Conservation (phyloP, 2,888 invertebrate genomes). For the Volucella zonaria region DNA sequence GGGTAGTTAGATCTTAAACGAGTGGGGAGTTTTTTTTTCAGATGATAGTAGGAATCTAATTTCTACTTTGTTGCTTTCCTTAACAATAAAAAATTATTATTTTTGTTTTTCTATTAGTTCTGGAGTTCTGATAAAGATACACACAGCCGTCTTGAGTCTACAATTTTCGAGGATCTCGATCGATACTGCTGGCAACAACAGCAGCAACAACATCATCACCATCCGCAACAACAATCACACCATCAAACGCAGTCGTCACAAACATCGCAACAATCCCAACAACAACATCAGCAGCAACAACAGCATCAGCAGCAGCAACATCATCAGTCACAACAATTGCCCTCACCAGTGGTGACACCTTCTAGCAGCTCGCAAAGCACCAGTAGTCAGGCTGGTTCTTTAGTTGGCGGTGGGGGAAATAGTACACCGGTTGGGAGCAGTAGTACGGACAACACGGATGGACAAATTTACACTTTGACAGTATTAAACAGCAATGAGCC, state of each 20-base stretch:
- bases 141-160: conserved; percentile 87
- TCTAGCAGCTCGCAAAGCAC: conserved; percentile 63
- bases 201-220: conserved; percentile 75
- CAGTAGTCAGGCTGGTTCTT: conserved; percentile 73
- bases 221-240: conserved; percentile 77
- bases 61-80: conserved; percentile 25
- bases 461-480: conserved; percentile 91
- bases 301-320: conserved; percentile 83
- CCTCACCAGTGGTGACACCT: conserved; percentile 56
- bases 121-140: conserved; percentile 85
- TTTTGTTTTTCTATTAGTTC: conserved; percentile 77
- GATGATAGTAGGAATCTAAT: conserved; percentile 6
- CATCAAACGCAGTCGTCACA: conserved; percentile 73
- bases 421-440: conserved; percentile 77
- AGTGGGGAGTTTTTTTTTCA: neutral
- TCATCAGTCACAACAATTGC: conserved; percentile 72
- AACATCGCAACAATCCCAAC: conserved; percentile 83
- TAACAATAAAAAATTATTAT: conserved; percentile 14
- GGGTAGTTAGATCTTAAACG: conserved; percentile 36
- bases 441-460: conserved; percentile 86
- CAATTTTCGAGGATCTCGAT: conserved; percentile 92
- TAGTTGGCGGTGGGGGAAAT: conserved; percentile 74
- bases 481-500: conserved; percentile 90
- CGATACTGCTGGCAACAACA: conserved; percentile 92
- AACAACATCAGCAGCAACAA: conserved; percentile 84